Percentiles rank a stretch among this genome's conserved stretches.
Conservation (phyloP, 2,113 vertebrate species). For the Odontesthes bonariensis region DNA sequence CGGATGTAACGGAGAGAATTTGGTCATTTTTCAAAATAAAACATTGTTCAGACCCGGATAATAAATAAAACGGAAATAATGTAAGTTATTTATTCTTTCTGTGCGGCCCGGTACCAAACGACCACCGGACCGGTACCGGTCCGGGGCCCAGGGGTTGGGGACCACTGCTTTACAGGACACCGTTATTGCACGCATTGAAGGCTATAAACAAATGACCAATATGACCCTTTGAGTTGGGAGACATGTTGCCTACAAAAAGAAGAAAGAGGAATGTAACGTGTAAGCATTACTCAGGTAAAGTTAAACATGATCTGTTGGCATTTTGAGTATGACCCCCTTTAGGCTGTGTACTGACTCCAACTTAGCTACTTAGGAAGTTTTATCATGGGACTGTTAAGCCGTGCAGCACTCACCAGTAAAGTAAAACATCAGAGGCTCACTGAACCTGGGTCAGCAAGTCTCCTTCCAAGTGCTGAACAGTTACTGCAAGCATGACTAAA, state of each 20-base stretch:
- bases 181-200: no score
- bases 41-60: no score
- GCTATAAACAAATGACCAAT: no score
- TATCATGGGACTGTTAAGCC: slow-evolving; percentile 24
- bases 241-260: background rate
- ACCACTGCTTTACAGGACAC: no score
- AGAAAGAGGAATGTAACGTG: background rate
- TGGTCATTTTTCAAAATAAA: no score
- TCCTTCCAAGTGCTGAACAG: slow-evolving; percentile 14
- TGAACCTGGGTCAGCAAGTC: slow-evolving; percentile 35
- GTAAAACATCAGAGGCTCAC: slow-evolving; percentile 38
- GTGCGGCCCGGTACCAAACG: no score
- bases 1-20: no score
- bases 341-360: slow-evolving; percentile 1
- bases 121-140: no score
- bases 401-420: slow-evolving; percentile 13
- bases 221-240: no score
- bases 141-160: no score
- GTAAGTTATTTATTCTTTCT: no score
- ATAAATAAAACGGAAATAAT: no score
- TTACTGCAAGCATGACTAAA: slow-evolving; percentile 49
- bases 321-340: background rate
- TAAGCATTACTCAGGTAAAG: background rate
- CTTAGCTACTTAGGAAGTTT: slow-evolving; percentile 28
- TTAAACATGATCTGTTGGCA: background rate